A percentile compares a stretch with the other conserved stretches of the same genome.
phyloP scores from a whole-genome alignment of 2,888 invertebrate genomes.

The Limenitis camilla region DNA sequence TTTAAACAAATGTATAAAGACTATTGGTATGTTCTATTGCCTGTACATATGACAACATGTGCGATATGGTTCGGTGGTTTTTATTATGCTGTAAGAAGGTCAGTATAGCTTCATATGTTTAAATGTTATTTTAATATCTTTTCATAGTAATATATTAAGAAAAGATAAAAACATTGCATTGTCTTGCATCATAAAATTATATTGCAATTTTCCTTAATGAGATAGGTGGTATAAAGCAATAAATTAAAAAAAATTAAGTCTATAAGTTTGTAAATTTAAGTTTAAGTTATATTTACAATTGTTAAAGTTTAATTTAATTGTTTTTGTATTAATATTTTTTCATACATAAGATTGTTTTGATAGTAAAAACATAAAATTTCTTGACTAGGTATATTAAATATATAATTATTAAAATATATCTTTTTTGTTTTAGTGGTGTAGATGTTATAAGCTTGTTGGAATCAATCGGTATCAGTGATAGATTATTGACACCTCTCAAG shows the following conservation, averaged over 20 bases:
- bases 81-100: constrained; percentile 91
- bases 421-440: constrained; percentile 81
- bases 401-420: not conserved
- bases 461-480: constrained; percentile 84
- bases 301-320: too few relatives aligned
- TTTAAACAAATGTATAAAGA: constrained; percentile 95
- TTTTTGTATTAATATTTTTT: too few relatives aligned
- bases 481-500: constrained; percentile 82
- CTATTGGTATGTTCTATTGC: constrained; percentile 97
- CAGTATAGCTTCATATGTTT: constrained; percentile 29
- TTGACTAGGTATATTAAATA: too few relatives aligned
- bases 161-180: not conserved
- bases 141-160: not conserved
- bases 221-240: too few relatives aligned
- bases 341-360: too few relatives aligned
- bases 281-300: too few relatives aligned
- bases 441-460: constrained; percentile 89
- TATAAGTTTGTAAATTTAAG: too few relatives aligned
- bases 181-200: too few relatives aligned
- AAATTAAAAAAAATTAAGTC: too few relatives aligned
- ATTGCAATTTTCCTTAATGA: too few relatives aligned
- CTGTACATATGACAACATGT: constrained; percentile 93
- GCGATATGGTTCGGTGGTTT: constrained; percentile 90
- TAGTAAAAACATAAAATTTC: too few relatives aligned
- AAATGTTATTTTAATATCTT: not conserved